These are phyloP conservation scores for Trachops cirrhosus DNA, from an alignment of 2,797 vertebrate species.

Conservation along the genomic window DNA sequence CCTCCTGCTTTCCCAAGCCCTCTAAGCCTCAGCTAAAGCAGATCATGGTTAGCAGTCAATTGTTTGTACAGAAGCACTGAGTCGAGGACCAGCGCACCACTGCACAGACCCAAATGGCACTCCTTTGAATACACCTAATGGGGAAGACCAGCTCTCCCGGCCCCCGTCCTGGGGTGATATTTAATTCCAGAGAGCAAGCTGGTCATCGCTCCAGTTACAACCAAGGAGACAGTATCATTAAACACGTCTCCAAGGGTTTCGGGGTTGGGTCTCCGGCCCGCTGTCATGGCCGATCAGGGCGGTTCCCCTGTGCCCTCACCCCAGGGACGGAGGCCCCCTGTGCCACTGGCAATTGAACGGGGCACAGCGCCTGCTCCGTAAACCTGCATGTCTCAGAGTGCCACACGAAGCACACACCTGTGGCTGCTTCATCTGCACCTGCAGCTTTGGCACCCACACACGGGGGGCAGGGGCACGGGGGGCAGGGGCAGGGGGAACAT, in stretches of 20 bases:
- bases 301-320: not conserved
- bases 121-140: not conserved
- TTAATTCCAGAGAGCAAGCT: not conserved
- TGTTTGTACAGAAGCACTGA: not conserved
- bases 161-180: not conserved
- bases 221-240: not conserved
- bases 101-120: not conserved
- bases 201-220: not conserved
- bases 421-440: too few species aligned
- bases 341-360: not conserved
- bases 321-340: not conserved
- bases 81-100: not conserved
- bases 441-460: too few species aligned
- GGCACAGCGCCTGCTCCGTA: not conserved
- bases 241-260: not conserved
- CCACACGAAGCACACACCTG: not conserved
- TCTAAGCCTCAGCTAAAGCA: not conserved
- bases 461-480: not conserved
- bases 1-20: not conserved
- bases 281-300: not conserved
- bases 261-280: not conserved
- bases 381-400: not conserved
- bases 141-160: not conserved
- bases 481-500: accelerated
- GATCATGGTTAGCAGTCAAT: not conserved